Evolutionary conservation across 35 echinoderm and acorn worm species (phyloP).

Genomic region (Chiridota heheva): DNA sequence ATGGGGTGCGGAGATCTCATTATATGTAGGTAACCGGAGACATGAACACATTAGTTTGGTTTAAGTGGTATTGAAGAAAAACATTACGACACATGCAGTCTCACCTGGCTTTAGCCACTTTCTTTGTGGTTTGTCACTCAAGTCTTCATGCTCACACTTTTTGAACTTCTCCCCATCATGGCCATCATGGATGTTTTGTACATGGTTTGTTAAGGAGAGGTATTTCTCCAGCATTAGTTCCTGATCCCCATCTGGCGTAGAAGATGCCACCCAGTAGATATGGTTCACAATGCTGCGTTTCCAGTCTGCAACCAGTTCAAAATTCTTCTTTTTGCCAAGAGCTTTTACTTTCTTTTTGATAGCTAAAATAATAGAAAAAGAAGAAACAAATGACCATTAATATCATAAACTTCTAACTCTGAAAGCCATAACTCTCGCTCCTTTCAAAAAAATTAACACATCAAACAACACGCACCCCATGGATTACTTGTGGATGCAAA

Average conservation of each 20-base stretch:
- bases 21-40: too few species aligned
- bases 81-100: background rate
- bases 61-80: background rate
- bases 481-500: too few species aligned
- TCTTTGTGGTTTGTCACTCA: conserved; percentile 5
- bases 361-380: too few species aligned
- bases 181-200: conserved; percentile 38
- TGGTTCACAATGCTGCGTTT: conserved; percentile 49
- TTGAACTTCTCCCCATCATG: conserved; percentile 2
- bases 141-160: conserved; percentile 21
- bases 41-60: too few species aligned
- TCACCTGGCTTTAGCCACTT: conserved; percentile 50
- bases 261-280: conserved; percentile 42
- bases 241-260: conserved; percentile 23
- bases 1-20: too few species aligned
- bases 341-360: conserved; percentile 46
- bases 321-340: conserved; percentile 54
- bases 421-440: too few species aligned
- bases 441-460: too few species aligned
- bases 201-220: conserved; percentile 20
- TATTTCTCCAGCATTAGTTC: conserved; percentile 44
- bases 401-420: too few species aligned
- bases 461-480: too few species aligned
- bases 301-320: conserved; percentile 35
- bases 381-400: too few species aligned